Evolutionary conservation across 2,888 invertebrate genomes (phyloP).

Genomic region (Nemoura dubitans): DNA sequence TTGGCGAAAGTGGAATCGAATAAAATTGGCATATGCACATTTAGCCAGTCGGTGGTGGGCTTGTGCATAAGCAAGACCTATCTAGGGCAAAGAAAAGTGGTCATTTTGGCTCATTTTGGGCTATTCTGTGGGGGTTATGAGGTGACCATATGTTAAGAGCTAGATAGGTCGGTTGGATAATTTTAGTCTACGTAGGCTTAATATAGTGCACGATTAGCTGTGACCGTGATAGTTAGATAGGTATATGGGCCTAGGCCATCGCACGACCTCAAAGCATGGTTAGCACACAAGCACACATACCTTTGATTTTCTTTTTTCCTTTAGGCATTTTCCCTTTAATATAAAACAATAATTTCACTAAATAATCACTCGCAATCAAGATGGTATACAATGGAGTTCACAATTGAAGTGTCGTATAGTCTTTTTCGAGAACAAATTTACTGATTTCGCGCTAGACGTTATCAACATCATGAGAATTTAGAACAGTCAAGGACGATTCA

Average conservation of each 20-base stretch:
- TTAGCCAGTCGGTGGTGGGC: background rate
- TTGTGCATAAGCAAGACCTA: background rate
- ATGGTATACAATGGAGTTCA: constrained; percentile 79
- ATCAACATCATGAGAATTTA: constrained; percentile 72
- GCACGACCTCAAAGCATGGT: constrained; percentile 54
- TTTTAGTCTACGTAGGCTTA: constrained; percentile 16
- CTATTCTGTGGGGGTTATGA: background rate
- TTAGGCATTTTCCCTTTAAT: constrained; percentile 72
- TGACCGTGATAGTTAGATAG: constrained; percentile 1
- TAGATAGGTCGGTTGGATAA: background rate
- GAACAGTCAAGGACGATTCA: constrained; percentile 46
- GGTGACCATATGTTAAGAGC: background rate
- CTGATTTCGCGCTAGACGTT: constrained; percentile 75
- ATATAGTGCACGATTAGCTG: background rate
- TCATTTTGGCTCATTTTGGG: background rate
- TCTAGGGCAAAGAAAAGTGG: background rate
- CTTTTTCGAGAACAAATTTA: constrained; percentile 72
- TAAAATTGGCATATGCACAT: constrained; percentile 16
- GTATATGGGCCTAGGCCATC: background rate
- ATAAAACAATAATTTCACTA: constrained; percentile 64
- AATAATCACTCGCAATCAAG: constrained; percentile 76
- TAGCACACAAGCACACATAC: constrained; percentile 64
- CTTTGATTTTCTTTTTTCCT: constrained; percentile 79
- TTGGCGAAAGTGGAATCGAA: background rate
- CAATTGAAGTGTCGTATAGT: constrained; percentile 76